A percentile compares a stretch with the other conserved stretches of the same genome.
phyloP scores from a whole-genome alignment of 2,888 invertebrate genomes.

The Ecdyonurus torrentis region DNA sequence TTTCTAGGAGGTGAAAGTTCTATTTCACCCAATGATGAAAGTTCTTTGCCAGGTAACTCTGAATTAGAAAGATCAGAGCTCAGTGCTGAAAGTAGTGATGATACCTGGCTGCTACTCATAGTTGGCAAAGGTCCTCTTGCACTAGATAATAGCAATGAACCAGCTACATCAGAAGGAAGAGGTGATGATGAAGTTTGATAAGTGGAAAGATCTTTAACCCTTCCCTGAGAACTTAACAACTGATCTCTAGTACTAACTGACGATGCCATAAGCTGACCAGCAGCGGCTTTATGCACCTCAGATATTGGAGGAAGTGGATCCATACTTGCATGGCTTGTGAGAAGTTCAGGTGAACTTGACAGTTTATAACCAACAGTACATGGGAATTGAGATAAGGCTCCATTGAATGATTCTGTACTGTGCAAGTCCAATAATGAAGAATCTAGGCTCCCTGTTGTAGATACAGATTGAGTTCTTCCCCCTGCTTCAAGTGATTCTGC shows the following conservation, averaged over 20 bases:
- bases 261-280: constrained; percentile 1
- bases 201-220: constrained; percentile 2
- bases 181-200: constrained; percentile 1
- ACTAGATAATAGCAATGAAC: constrained; percentile 6
- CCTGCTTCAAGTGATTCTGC: neutral
- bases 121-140: constrained; percentile 12
- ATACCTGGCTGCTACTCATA: constrained; percentile 15
- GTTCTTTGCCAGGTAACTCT: neutral
- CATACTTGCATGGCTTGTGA: neutral
- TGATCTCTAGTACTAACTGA: constrained; percentile 6
- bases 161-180: constrained; percentile 6
- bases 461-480: neutral
- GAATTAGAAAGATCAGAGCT: neutral
- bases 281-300: constrained; percentile 1
- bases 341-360: neutral
- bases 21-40: neutral
- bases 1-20: constrained; percentile 1
- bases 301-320: neutral
- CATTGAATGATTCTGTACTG: neutral
- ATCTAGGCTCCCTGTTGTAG: neutral
- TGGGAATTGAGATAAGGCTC: neutral
- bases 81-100: constrained; percentile 14
- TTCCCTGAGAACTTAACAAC: neutral
- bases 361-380: neutral
- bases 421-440: neutral